phyloP scores from a whole-genome alignment of 2,888 invertebrate genomes.

The Physocephala rufipes region DNA sequence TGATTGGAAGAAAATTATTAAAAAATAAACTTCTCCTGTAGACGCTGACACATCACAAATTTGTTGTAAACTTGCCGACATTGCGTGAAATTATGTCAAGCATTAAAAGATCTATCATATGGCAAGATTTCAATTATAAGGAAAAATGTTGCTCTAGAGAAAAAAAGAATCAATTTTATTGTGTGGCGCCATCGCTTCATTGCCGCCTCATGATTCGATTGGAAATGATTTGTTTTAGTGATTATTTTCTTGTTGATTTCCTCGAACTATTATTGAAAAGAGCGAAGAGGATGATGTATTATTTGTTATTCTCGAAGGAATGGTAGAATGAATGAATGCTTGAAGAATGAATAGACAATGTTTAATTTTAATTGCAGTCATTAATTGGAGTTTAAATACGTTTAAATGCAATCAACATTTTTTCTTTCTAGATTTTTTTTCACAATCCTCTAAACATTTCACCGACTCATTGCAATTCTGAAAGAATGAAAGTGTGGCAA shows the following conservation, averaged over 20 bases:
- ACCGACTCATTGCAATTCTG: neutral
- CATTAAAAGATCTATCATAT: neutral
- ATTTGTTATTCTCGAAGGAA: no score
- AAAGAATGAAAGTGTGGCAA: neutral
- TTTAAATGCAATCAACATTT: neutral
- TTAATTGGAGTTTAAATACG: neutral
- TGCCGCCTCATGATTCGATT: neutral
- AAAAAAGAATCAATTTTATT: neutral
- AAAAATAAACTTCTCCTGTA: no score
- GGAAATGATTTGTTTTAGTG: neutral
- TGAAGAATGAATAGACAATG: neutral
- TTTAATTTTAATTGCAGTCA: conserved; percentile 16
- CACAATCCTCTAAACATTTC: neutral
- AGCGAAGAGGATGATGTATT: neutral
- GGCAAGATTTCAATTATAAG: neutral
- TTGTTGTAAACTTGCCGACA: neutral
- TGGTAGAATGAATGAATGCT: neutral
- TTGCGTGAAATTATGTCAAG: conserved; percentile 7
- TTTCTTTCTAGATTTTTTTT: conserved; percentile 1
- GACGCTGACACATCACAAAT: neutral
- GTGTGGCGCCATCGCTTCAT: no score
- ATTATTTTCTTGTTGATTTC: conserved; percentile 26
- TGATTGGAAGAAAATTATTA: no score
- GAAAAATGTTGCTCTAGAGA: no score
- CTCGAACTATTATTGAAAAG: conserved; percentile 6